Percentiles rank a stretch among this genome's conserved stretches.
These are phyloP conservation scores for Spermophilus dauricus DNA, from an alignment of 2,113 vertebrate genomes.

Conservation along the genomic window DNA sequence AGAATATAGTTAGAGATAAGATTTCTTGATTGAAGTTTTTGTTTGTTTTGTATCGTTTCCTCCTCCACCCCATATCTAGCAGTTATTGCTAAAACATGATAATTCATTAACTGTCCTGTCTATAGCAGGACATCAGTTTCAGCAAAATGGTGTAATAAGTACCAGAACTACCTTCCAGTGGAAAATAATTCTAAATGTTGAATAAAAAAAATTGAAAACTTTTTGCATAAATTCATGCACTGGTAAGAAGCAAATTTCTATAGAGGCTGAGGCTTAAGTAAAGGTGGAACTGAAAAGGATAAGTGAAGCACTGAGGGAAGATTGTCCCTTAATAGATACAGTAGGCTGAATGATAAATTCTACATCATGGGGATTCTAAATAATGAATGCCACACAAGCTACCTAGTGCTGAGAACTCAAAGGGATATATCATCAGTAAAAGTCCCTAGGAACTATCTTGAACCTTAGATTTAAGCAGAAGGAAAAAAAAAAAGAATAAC, in stretches of 20 bases:
- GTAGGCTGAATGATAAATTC: neutral
- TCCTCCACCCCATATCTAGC: neutral
- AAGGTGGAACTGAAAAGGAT: accelerated
- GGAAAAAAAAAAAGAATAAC: neutral
- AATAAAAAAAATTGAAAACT: neutral
- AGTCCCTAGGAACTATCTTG: neutral
- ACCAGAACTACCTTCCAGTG: neutral
- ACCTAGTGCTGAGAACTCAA: neutral
- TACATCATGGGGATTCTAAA: neutral
- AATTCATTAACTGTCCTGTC: neutral
- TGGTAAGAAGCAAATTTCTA: neutral
- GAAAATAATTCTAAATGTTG: neutral
- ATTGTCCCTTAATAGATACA: neutral
- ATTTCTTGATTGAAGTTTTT: neutral
- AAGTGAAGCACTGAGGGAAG: neutral
- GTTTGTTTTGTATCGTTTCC: neutral
- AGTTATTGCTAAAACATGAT: neutral
- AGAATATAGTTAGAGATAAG: neutral
- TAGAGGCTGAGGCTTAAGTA: neutral
- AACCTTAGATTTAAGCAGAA: neutral
- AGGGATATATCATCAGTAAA: neutral
- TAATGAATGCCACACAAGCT: neutral
- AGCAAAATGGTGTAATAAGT: neutral
- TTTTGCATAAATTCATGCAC: neutral
- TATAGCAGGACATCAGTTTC: neutral